Percentiles rank a stretch among this genome's conserved stretches.
phyloP scores from a whole-genome alignment of 2,888 invertebrate genomes.

The Dryomyza anilis region DNA sequence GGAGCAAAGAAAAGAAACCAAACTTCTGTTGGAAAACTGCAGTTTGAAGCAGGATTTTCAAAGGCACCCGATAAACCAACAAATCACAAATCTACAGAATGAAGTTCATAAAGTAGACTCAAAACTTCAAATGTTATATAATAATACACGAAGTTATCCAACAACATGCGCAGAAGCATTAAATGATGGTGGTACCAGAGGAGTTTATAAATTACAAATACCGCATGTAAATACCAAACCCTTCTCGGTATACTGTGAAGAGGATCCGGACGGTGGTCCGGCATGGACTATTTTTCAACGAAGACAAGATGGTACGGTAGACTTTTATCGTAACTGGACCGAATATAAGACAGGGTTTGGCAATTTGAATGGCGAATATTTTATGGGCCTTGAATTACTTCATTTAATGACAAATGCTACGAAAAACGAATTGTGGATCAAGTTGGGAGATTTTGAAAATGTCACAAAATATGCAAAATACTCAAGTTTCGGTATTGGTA shows the following conservation, averaged over 20 bases:
- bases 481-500: slow-evolving; percentile 70
- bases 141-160: too few relatives aligned
- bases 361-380: slow-evolving; percentile 73
- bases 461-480: slow-evolving; percentile 67
- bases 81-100: too few relatives aligned
- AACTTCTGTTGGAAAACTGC: too few relatives aligned
- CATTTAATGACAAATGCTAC: slow-evolving; percentile 61
- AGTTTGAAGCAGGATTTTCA: too few relatives aligned
- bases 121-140: too few relatives aligned
- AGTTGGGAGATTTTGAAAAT: slow-evolving; percentile 68
- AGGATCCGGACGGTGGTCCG: slow-evolving; percentile 65
- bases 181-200: too few relatives aligned
- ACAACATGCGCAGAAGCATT: too few relatives aligned
- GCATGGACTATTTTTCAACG: slow-evolving; percentile 76
- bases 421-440: slow-evolving; percentile 67
- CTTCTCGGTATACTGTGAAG: slow-evolving; percentile 68
- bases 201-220: too few relatives aligned
- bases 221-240: too few relatives aligned
- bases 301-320: slow-evolving; percentile 69
- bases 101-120: too few relatives aligned
- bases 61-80: too few relatives aligned
- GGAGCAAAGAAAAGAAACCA: too few relatives aligned
- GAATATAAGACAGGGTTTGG: slow-evolving; percentile 76
- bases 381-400: slow-evolving; percentile 73
- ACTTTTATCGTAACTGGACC: slow-evolving; percentile 70